Conservation (phyloP, 1,140 invertebrate genomes). For the Neodiprion virginianus region DNA sequence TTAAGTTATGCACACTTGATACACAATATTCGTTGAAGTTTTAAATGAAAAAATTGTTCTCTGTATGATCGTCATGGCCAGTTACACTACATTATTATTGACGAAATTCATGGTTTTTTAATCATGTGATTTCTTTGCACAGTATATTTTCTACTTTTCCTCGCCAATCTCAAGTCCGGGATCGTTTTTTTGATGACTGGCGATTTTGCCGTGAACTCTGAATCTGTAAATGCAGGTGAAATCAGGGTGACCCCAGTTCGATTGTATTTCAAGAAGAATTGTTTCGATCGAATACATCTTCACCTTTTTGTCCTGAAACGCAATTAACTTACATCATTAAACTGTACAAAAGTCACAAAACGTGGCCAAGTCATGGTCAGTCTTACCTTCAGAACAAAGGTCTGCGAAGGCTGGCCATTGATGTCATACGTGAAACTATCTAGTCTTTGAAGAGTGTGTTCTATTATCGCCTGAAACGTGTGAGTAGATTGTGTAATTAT, state of each 20-base stretch:
- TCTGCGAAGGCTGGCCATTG: slow-evolving; percentile 39
- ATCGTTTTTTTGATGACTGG: background rate
- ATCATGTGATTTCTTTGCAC: too few relatives aligned
- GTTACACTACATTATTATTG: too few relatives aligned
- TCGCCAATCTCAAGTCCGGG: too few relatives aligned
- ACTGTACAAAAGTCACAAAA: background rate
- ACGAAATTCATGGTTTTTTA: too few relatives aligned
- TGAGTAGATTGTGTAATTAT: background rate
- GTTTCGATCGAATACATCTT: slow-evolving; percentile 32
- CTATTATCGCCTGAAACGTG: background rate
- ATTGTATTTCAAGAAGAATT: slow-evolving; percentile 74
- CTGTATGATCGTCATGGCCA: too few relatives aligned
- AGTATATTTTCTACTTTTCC: too few relatives aligned
- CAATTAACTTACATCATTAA: slow-evolving; percentile 8
- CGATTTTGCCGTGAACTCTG: slow-evolving; percentile 84
- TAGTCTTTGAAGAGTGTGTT: slow-evolving; percentile 2
- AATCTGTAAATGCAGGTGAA: slow-evolving; percentile 97
- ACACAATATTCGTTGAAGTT: too few relatives aligned
- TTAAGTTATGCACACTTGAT: too few relatives aligned
- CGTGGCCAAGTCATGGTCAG: slow-evolving; percentile 10
- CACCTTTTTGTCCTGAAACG: slow-evolving; percentile 36
- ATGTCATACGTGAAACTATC: slow-evolving; percentile 41
- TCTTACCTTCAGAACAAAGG: slow-evolving; percentile 40
- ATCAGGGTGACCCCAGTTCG: slow-evolving; percentile 90
- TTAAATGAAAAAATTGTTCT: too few relatives aligned